Evolutionary conservation across 2,797 vertebrate genomes (phyloP), one percentile per base, ranked within the genome.

Genomic region (Protosalanx chinensis): DNA sequence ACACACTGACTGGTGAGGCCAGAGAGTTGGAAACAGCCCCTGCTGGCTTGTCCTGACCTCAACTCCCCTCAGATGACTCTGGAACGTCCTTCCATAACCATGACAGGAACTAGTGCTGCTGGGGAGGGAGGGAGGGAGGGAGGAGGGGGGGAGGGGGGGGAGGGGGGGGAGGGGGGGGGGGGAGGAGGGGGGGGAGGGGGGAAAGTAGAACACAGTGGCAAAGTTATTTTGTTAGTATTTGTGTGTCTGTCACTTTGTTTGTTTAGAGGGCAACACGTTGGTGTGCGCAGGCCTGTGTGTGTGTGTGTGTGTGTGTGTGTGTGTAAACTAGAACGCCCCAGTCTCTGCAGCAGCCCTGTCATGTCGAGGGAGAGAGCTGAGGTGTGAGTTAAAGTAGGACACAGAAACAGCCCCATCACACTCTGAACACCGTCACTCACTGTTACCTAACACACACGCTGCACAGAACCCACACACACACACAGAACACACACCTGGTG

Each of bases 1-100:
- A 27, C 30, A 27, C 59, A 57, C 20, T 16, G 32, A 58, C 15
- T 32, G 13, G 46, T 30, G 29, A 7, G 18, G 32, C 49, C 15
- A 30, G 12, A 13, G 12, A 4, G 63, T 78, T 84, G 73, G 79
- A 74, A 87, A 88, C 77, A 80, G 71, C 49, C 76, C 73, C 77
- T 82, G 32, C 35, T 64, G 67, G 73, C 70, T 61, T 76, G 71
- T 67, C 72, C 68, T 78, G 1, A 41, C 53, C 64, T 63, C 79
- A 67, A 71, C 72, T 29, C 65, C 68, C 69, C 75, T 41, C 72
- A 58, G 35, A 63, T 79, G 78, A 82, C 81, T 84, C 67, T 57
- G 4, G 37, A 7, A 68, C 87, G 85, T 85, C 83, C 78, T 86
- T 86, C 70, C 70, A 73, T 80, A 84, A 23, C 56, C 18, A 7